These are phyloP conservation scores for Caloenas nicobarica DNA, from an alignment of 2,113 vertebrate genomes.

Conservation along the genomic window DNA sequence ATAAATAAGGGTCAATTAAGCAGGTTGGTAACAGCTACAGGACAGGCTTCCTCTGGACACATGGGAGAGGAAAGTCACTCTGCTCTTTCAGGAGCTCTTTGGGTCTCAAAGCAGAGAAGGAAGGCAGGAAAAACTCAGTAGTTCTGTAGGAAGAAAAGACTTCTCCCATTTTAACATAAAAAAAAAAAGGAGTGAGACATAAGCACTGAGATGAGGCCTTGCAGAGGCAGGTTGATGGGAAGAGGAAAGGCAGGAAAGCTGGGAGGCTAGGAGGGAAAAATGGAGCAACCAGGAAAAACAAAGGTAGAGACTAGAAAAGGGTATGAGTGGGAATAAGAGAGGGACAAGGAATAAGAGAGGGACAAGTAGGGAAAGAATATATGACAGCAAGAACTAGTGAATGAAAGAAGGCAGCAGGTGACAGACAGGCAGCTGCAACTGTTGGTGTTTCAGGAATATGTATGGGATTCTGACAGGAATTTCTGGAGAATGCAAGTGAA, in stretches of 20 bases:
- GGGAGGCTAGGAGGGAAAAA: not conserved
- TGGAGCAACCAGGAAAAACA: not conserved
- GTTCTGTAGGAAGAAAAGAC: not conserved
- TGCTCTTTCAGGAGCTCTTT: not conserved
- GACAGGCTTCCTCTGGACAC: not conserved
- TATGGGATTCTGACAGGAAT: conserved; percentile 19
- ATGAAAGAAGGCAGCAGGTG: conserved; percentile 39
- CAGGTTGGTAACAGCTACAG: not conserved
- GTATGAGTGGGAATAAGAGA: not conserved
- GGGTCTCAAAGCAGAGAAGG: not conserved
- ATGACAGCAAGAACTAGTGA: not conserved
- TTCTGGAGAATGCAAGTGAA: conserved; percentile 13
- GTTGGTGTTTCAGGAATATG: not conserved
- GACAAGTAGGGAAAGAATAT: not conserved
- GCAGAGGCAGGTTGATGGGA: not conserved
- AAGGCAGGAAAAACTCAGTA: not conserved
- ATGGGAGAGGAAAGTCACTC: not conserved
- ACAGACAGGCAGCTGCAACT: conserved; percentile 18
- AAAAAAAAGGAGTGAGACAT: not conserved
- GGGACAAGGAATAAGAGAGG: not conserved
- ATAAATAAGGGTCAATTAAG: not conserved
- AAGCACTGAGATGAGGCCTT: not conserved
- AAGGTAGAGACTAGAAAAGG: not conserved
- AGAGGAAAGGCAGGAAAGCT: not conserved
- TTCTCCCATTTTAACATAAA: not conserved